Evolutionary conservation across 2,797 vertebrate species (phyloP).

Genomic region (Clarias platycephalus): DNA sequence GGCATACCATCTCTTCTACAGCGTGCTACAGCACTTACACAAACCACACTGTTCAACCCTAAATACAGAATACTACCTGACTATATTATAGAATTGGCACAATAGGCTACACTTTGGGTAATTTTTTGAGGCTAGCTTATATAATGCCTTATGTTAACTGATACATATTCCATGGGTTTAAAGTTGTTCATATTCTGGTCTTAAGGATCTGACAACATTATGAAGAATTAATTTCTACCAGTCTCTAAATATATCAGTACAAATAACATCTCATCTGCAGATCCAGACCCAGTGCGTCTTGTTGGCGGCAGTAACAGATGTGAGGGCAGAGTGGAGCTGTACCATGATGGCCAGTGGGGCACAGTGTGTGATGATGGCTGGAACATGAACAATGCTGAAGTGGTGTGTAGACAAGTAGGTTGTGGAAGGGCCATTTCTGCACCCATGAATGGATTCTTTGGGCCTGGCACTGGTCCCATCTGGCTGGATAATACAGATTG

Average conservation of each 20-base stretch:
- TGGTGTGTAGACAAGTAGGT: conserved; percentile 65
- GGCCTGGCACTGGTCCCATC: conserved; percentile 57
- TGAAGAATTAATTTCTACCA: not conserved
- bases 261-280: not conserved
- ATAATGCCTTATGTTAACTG: not conserved
- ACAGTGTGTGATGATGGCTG: conserved; percentile 63
- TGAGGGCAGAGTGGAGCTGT: conserved; percentile 66
- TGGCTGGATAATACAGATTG: conserved; percentile 62
- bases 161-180: not conserved
- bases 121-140: no score
- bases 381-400: conserved; percentile 56
- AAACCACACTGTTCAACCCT: not conserved
- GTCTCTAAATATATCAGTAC: not conserved
- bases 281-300: conserved; percentile 52
- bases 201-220: not conserved
- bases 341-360: conserved; percentile 61
- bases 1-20: not conserved
- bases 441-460: conserved; percentile 37
- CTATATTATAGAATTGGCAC: not conserved
- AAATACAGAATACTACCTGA: not conserved
- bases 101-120: not conserved
- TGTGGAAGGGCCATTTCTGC: conserved; percentile 60
- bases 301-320: conserved; percentile 51
- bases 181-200: not conserved
- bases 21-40: not conserved